Base-by-base conservation (phyloP, 2,888 invertebrate species). In the Nyleta sp. region DNA sequence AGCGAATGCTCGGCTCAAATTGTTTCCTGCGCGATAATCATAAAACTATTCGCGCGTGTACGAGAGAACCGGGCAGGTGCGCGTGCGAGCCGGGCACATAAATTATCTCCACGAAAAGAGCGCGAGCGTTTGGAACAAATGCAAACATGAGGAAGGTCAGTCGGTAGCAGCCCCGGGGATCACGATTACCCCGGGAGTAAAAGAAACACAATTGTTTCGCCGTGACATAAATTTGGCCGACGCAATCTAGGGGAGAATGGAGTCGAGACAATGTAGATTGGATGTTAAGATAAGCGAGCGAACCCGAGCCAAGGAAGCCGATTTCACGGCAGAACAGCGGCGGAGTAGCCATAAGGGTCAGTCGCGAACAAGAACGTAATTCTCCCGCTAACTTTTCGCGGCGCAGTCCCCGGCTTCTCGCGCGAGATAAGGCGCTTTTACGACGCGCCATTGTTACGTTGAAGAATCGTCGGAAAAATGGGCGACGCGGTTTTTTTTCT, bases 231-330 rank as follows among this genome's bases (percentile, higher is more conserved):
- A 83, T 81, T 82, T 75, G 50, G 5, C 68, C 62, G 62, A 76
- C 53, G 67, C 55, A 64, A 64, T 68, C 52, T 64, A 35, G 55
- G 59, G 74, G 28, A 53, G 72, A 78, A 77, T 55, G 52, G 76
- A 83, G 57, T 80, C 80, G 84, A 87, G 87, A 89, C 89, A 89
- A 88, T 88, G 88, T 88, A 87, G 89, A 90, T 90, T 73, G 86
- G 84, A 84, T 86, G 85, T 88, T 87, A 86, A 88, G 90, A 90
- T 89, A 89, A 80, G 84, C 81, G 81, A 83, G 82, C 80, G 80
- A 53, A 24, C 22, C 62, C 28, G 72, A 33, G 55, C 17, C 15
- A n/a, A 33, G 44, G 57, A 50, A 70, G 59, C 64, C 81, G 77
- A 81, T 81, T 81, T 64, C 67, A 55, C 55, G 59, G 60, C 44